Base-by-base conservation (phyloP, 2,888 invertebrate genomes). In the Latrodectus elegans region DNA sequence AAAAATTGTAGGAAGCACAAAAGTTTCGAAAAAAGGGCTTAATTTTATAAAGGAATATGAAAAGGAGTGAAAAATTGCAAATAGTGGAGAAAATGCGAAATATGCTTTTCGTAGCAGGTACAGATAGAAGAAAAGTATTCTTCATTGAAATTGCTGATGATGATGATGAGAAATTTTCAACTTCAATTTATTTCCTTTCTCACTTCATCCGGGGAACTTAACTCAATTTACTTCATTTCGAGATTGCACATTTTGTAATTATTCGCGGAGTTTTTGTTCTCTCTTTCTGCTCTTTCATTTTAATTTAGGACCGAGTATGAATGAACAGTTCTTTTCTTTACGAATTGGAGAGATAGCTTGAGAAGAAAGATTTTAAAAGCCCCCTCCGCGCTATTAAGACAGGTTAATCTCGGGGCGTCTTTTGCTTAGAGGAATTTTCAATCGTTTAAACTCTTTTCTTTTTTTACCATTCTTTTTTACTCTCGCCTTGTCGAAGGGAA, bases 191-290 rank as follows among this genome's bases (percentile, higher is more conserved):
- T 55, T 78, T 70, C 55, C 70, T 53, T 53, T 38, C 55, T 52
- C n/a, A 17, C 68, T 26, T 14, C 71, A 70, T 71, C 53, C 49
- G 49, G 26, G 71, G 38, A 77, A 68, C 71, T 71, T 79, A 71
- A 79, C 71, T 70, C 79, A 79, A 70, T 79, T 79, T 60, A 52
- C 68, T 77, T 68, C 51, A 49, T 65, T 68, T 52, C 38, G 68
- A 77, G 77, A 65, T 76, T 76, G 75, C 67, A 65, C 67, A n/a
- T 78, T 70, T 78, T 78, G 71, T 79, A 79, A 79, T 79, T 79
- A 79, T 79, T 79, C 60, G 68, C 26, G 10, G n/a, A 38, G 22
- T 78, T 70, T 70, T 78, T 78, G 55, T 78, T 78, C 38, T 38
- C 38, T 38, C 38, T 38, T 38, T 38, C 17, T 78, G 38, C 55